These are phyloP conservation scores for Callopanchax toddi DNA, from an alignment of 2,113 vertebrate genomes.

Conservation along the genomic window DNA sequence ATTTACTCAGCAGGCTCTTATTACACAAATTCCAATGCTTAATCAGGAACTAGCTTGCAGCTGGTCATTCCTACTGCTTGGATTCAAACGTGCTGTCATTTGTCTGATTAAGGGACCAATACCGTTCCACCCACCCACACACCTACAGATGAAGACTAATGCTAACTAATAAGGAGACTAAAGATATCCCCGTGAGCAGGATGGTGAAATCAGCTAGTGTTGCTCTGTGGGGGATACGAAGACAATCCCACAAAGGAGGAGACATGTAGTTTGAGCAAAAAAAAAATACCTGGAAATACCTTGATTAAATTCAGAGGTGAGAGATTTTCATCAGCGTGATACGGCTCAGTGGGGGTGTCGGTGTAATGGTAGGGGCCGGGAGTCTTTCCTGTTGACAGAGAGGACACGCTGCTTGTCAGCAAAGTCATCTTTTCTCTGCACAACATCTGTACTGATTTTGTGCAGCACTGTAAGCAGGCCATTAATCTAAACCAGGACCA, in stretches of 20 bases:
- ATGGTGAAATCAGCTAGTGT: slow-evolving; percentile 36
- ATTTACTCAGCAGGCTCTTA: slow-evolving; percentile 8
- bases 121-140: slow-evolving; percentile 16
- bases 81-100: slow-evolving; percentile 31
- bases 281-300: slow-evolving; percentile 58
- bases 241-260: slow-evolving; percentile 6
- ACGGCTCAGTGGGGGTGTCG: slow-evolving; percentile 46
- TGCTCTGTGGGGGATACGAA: slow-evolving; percentile 29
- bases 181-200: slow-evolving; percentile 39
- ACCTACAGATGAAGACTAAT: slow-evolving; percentile 21
- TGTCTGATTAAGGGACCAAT: slow-evolving; percentile 51
- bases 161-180: slow-evolving; percentile 49
- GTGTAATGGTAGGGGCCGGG: slow-evolving; percentile 33
- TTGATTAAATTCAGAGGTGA: slow-evolving; percentile 68
- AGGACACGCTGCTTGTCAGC: slow-evolving; percentile 75
- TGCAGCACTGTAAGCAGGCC: slow-evolving; percentile 61
- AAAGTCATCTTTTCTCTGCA: slow-evolving; percentile 74
- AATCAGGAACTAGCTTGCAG: slow-evolving; percentile 32
- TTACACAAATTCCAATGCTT: slow-evolving; percentile 32
- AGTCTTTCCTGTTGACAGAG: slow-evolving; percentile 61
- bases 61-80: slow-evolving; percentile 26
- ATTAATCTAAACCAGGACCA: slow-evolving; percentile 68
- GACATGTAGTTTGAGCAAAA: slow-evolving; percentile 26
- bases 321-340: slow-evolving; percentile 69
- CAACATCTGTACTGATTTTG: slow-evolving; percentile 63